Conservation (phyloP, 2,797 vertebrate species). For the Acanthornis magna region DNA sequence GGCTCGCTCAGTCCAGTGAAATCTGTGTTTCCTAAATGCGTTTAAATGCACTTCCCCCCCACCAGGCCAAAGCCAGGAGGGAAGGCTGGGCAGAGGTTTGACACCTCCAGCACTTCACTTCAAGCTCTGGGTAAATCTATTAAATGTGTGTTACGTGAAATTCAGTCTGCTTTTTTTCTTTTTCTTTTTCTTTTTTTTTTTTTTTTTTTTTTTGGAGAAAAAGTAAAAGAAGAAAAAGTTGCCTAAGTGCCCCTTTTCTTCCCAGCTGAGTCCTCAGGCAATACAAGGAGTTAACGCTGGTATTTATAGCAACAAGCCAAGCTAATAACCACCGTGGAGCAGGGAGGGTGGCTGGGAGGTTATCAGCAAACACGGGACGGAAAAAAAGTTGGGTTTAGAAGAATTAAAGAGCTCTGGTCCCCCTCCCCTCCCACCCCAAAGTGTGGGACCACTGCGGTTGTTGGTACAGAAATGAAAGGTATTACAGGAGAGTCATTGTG, state of each 20-base stretch:
- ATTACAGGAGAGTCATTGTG: constrained; percentile 56
- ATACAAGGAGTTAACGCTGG: constrained; percentile 40
- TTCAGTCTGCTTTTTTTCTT: not conserved
- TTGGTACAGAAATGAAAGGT: constrained; percentile 38
- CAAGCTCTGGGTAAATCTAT: not conserved
- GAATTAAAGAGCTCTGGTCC: not conserved
- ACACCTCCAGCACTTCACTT: not conserved
- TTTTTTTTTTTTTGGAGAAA: no score
- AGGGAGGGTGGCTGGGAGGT: constrained; percentile 1
- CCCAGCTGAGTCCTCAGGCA: not conserved
- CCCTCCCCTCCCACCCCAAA: not conserved
- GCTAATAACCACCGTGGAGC: constrained; percentile 45
- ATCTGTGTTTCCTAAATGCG: not conserved
- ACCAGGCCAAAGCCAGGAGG: not conserved
- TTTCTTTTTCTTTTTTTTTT: not conserved
- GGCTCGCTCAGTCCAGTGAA: not conserved
- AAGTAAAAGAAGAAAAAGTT: not conserved
- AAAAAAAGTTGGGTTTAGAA: constrained; percentile 36
- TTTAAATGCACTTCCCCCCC: fast-evolving
- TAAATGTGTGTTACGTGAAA: not conserved
- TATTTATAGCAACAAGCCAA: constrained; percentile 42
- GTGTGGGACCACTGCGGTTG: not conserved
- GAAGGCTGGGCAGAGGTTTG: not conserved
- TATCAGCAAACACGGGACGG: constrained; percentile 2
- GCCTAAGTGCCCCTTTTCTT: constrained; percentile 13